Evolutionary conservation across 1,140 invertebrate genomes (phyloP), one percentile per base, ranked within the genome.

Genomic region (Diabrotica virgifera): DNA sequence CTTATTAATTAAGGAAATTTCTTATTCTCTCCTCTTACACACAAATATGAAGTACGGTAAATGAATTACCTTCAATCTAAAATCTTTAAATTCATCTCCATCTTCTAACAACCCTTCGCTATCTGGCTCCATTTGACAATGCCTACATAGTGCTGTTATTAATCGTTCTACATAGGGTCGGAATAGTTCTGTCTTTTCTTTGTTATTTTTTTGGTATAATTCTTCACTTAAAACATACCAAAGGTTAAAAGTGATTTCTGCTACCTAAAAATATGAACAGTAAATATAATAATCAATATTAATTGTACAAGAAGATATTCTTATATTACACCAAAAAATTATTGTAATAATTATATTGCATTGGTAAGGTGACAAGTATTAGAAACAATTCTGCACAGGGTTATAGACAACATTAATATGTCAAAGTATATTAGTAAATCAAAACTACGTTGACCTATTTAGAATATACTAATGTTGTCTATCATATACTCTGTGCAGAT

Each of bases 211-310:
- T 71, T 94, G 90, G 78, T 97, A 98, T 0, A 99, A 79, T 71
- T 93, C 89, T 82, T 99, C 97, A 9, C 96, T 97, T 51, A 99
- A 79, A 40, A 93, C 85, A 80, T 97, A 98, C 97, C 97, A 99
- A 58, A 99, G 84, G 78, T 95, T 93, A 76, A 99, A 99, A 5
- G 96, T 97, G 64, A 98, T 95, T 81, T 97, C 95, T 36, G 95
- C 94, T 50, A 99, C 68, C 63, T 64, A 46, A 56, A 63, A 57
- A 9, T 3, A 24, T 24, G 24, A 24, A 4, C 24, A 24, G 24
- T 24, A 24, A 24, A 24, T 24, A 24, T 24, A 24, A 24, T 24
- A 4, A 24, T 24, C 1, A 24, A 24, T 24, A 24, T 24, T 24
- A 53, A 37, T 50, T 50, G 11, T 52, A 12, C 14, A 52, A 6